These are phyloP conservation scores for Bubo blakistoni DNA, from an alignment of 2,113 vertebrate genomes.

Conservation along the genomic window DNA sequence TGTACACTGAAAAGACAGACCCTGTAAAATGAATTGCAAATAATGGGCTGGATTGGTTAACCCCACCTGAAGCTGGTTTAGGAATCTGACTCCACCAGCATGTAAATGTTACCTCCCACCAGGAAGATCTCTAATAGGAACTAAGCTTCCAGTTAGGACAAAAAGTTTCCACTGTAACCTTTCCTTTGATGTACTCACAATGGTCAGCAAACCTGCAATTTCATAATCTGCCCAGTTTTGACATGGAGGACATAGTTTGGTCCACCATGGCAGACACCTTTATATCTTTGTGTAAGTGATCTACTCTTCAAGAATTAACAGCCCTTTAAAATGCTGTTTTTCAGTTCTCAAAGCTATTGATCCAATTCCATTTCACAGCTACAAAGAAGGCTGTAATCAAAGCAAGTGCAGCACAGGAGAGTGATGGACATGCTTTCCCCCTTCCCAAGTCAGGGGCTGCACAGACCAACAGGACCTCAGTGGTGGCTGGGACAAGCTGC, in stretches of 20 bases:
- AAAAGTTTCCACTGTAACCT: background rate
- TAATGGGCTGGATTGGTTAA: background rate
- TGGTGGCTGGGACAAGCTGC: background rate
- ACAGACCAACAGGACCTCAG: background rate
- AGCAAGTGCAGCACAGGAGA: background rate
- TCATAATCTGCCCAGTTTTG: background rate
- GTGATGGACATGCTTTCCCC: accelerated
- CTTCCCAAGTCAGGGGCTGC: background rate
- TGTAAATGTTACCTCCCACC: background rate
- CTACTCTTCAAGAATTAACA: background rate
- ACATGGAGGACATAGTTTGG: background rate
- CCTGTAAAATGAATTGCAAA: background rate
- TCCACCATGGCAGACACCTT: background rate
- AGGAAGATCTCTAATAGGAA: background rate
- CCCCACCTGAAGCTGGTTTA: background rate
- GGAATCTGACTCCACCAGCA: background rate
- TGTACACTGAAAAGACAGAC: background rate
- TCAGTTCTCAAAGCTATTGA: background rate
- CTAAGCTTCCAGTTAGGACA: background rate
- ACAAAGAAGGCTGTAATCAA: background rate
- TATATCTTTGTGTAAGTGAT: background rate
- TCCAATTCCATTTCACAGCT: background rate
- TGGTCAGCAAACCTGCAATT: background rate
- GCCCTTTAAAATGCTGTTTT: background rate
- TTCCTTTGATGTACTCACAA: background rate